These are phyloP conservation scores for Epistrophe grossulariae DNA, from an alignment of 2,888 invertebrate species.

Conservation along the genomic window DNA sequence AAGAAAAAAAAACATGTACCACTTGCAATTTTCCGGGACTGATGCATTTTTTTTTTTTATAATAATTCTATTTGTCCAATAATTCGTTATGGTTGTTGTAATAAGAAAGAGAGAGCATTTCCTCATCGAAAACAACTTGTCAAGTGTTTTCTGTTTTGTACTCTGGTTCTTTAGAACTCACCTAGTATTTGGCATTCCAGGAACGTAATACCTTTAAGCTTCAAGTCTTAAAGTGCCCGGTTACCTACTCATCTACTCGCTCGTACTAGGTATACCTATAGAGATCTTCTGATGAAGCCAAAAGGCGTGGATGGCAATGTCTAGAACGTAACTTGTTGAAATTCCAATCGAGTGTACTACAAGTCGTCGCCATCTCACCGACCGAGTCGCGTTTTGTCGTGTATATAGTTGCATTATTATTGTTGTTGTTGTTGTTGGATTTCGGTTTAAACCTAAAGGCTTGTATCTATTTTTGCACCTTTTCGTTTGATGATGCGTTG, in stretches of 20 bases:
- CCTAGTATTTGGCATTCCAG: constrained; percentile 61
- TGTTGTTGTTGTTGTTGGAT: constrained; percentile 11
- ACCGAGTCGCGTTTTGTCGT: constrained; percentile 1
- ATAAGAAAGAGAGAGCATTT: constrained; percentile 60
- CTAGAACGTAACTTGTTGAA: constrained; percentile 75
- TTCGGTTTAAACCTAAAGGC: constrained; percentile 26
- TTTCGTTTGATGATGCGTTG: constrained; percentile 25
- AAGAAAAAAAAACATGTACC: not conserved
- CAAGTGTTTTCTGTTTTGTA: constrained; percentile 28
- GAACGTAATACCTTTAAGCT: constrained; percentile 52
- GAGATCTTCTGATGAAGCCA: constrained; percentile 3
- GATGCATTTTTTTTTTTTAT: not conserved
- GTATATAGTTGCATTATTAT: constrained; percentile 17
- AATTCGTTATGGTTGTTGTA: not conserved
- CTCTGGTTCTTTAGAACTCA: constrained; percentile 38
- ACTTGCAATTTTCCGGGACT: not conserved
- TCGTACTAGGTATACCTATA: not conserved
- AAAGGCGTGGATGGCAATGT: constrained; percentile 71
- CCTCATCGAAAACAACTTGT: constrained; percentile 62
- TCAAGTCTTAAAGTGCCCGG: constrained; percentile 46
- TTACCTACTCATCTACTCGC: constrained; percentile 59
- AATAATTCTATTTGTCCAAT: not conserved
- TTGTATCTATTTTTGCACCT: constrained; percentile 74
- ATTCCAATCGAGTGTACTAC: constrained; percentile 75
- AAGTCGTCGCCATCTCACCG: constrained; percentile 61